These are phyloP conservation scores for Stictonetta naevosa DNA, from an alignment of 2,113 vertebrate species.

Conservation along the genomic window DNA sequence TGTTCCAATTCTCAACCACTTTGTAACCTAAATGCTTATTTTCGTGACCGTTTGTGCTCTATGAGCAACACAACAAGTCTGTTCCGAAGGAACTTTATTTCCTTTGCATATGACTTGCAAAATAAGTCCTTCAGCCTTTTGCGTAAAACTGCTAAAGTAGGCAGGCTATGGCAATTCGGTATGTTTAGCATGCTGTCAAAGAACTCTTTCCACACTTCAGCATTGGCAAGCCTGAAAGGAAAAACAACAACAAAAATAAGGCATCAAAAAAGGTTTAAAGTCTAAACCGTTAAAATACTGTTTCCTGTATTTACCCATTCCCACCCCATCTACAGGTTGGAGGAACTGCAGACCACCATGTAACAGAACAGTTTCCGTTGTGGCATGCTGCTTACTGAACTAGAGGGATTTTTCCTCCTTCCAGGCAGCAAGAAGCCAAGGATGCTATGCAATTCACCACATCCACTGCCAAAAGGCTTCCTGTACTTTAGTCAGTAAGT, in stretches of 20 bases:
- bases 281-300: neutral
- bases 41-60: slow-evolving; percentile 78
- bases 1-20: neutral
- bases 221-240: slow-evolving; percentile 83
- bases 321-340: neutral
- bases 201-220: slow-evolving; percentile 88
- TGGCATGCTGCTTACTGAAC: neutral
- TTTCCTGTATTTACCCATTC: neutral
- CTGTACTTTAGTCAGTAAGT: neutral
- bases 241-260: neutral
- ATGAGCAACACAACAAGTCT: slow-evolving; percentile 87
- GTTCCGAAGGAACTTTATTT: slow-evolving; percentile 83
- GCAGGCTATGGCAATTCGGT: slow-evolving; percentile 76
- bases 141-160: slow-evolving; percentile 76
- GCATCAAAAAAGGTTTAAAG: neutral
- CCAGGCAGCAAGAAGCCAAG: neutral
- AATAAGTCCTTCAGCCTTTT: slow-evolving; percentile 75
- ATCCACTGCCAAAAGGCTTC: neutral
- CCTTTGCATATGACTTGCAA: slow-evolving; percentile 78
- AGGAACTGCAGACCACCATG: neutral
- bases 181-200: slow-evolving; percentile 90
- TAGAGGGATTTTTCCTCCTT: neutral
- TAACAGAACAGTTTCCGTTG: neutral
- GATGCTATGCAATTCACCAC: fast-evolving
- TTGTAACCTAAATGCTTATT: neutral